Evolutionary conservation across 2,113 vertebrate genomes (phyloP), one percentile per base, ranked within the genome.

Genomic region (Ochotona curzoniae): DNA sequence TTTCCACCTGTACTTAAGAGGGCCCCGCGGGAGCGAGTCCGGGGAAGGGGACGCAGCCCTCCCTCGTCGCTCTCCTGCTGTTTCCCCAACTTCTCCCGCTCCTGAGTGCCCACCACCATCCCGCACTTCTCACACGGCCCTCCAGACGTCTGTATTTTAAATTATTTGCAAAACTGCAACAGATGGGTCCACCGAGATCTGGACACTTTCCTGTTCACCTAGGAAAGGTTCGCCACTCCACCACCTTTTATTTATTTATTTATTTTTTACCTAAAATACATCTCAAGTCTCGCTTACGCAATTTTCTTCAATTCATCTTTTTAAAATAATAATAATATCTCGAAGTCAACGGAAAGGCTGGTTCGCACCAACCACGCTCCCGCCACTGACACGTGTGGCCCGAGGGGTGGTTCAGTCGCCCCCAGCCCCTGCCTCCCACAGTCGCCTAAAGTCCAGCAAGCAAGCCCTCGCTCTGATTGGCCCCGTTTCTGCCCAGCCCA

Each of bases 151-250:
- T 94, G 66, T 93, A 96, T 97, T 95, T 93, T 89, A 92, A 95
- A 97, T 97, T 97, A 96, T 96, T 96, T 96, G 94, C 94, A 95
- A 97, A 96, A 94, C 93, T 96, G 98, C 97, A 98, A 98, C 98
- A 98, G 97, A 98, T 98, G 97, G 97, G 96, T 78, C 91, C 92
- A 70, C 94, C 83, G 73, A 96, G 94, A 97, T 92, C 96, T 95
- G 92, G 94, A 89, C 95, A 94, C 92, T 96, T 95, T 94, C 95
- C 95, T 97, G 89, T 94, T 81, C 94, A 67, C 96, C 94, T 96
- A 97, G 96, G 94, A 94, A 93, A 89, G 88, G 67, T 85, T n/a
- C 0, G 20, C 4, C 28, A 3, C 7, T 14, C 54, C 54, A 57
- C 54, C 54, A 18, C 11, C 54, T 35, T 11, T 15, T 13, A 14